Evolutionary conservation across 1,140 invertebrate species (phyloP), one percentile per base, ranked within the genome.

Genomic region (Drosophila ficusphila): DNA sequence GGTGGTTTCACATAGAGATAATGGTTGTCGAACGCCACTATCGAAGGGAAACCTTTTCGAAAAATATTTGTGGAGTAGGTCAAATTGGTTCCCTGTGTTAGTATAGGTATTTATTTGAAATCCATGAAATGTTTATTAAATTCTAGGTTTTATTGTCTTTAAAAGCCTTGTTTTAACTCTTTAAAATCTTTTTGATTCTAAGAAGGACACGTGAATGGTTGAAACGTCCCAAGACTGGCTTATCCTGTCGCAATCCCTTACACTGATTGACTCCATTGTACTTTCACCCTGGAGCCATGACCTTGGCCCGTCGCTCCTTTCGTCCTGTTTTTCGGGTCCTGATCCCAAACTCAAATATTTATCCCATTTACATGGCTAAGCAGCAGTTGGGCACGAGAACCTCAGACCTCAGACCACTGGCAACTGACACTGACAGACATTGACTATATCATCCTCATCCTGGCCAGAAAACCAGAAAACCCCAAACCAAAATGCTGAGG

Each of bases 331-430:
- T 42, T 44, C 8, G 25, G 48, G 31, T 16, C 67, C 38, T 29
- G 36, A 54, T 54, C 36, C 49, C 58, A 54, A 62, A 33, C 36
- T 69, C 67, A 68, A 69, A 69, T 67, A 67, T 67, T 68, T 67
- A 69, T 69, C 31, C 39, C 47, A 69, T 69, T 69, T 69, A 54
- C 65, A 69, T 68, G 39, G 11, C 65, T 46, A 46, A 68, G 51
- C 65, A 68, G 51, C 65, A 54, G 42, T 38, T 47, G 31, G 48
- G 31, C 2, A 9, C 8, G 9, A 3, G n/a, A 29, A 34, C 25
- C 58, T 34, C 21, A 19, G 12, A 19, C 6, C 34, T 16, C 23
- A 9, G 9, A 19, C 12, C 29, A 8, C 11, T n/a, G 18, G 18
- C 19, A 5, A 14, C 21, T 62, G 58, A 61, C 56, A 34, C 54